Conservation (phyloP, 1,140 invertebrate species). For the Chironomus tepperi region DNA sequence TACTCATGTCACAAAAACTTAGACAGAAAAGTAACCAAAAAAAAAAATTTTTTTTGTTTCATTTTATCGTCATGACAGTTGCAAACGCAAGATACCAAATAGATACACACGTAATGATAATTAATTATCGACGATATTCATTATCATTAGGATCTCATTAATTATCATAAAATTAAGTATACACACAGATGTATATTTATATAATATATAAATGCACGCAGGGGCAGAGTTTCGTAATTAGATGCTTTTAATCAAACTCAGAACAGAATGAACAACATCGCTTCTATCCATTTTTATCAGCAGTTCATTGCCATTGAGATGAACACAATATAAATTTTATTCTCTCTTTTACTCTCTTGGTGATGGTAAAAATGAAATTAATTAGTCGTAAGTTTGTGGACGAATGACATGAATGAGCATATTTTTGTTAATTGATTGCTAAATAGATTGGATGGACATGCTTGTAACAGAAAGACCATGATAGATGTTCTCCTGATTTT, state of each 20-base stretch:
- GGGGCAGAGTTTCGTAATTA: conserved; percentile 11
- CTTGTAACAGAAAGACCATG: not conserved
- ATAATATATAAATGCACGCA: not conserved
- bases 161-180: conserved; percentile 20
- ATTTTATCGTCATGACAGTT: not conserved
- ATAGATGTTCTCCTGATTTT: conserved; percentile 5
- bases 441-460: not conserved
- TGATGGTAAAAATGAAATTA: conserved; percentile 7
- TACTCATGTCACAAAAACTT: too few species aligned
- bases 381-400: conserved; percentile 12
- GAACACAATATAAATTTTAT: not conserved
- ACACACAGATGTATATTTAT: not conserved
- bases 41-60: too few species aligned
- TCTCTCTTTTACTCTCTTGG: not conserved
- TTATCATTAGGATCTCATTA: conserved; percentile 21
- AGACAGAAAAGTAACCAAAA: not conserved
- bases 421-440: conserved; percentile 3
- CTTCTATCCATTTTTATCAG: too few species aligned
- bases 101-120: not conserved
- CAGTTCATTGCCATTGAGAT: conserved; percentile 9
- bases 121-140: conserved; percentile 23
- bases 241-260: conserved; percentile 13
- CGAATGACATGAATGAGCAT: not conserved
- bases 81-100: not conserved
- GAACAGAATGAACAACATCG: not conserved